phyloP scores from a whole-genome alignment of 1,140 invertebrate species.

The Heliconius eleuchia region DNA sequence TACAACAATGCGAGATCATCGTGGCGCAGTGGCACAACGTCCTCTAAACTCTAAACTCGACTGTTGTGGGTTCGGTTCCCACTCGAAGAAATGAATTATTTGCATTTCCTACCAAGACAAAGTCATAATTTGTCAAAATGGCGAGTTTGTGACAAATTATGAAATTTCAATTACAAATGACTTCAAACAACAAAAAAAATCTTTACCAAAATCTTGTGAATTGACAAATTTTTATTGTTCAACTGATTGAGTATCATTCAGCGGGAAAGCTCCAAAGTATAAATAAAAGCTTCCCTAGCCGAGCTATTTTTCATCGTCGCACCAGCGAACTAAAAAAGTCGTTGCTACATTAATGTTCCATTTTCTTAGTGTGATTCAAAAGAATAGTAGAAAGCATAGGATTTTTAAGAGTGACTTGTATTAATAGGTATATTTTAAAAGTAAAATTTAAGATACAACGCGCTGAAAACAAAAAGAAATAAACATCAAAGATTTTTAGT shows the following conservation, averaged over 20 bases:
- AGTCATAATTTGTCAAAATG: too few relatives aligned
- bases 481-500: background rate
- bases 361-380: constrained; percentile 1
- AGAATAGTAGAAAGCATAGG: background rate
- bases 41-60: too few relatives aligned
- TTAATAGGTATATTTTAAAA: constrained; percentile 2
- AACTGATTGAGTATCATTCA: background rate
- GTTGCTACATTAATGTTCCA: constrained; percentile 1
- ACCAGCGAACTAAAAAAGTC: background rate
- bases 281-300: constrained; percentile 1
- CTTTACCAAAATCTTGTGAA: background rate
- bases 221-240: constrained; percentile 4
- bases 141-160: too few relatives aligned
- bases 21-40: too few relatives aligned
- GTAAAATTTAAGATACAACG: background rate
- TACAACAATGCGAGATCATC: too few relatives aligned
- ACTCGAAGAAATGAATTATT: too few relatives aligned
- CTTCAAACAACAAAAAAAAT: too few relatives aligned
- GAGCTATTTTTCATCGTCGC: constrained; percentile 4
- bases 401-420: constrained; percentile 1
- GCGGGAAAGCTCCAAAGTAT: background rate
- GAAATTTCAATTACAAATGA: too few relatives aligned
- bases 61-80: too few relatives aligned
- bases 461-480: background rate
- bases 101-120: too few relatives aligned